Evolutionary conservation across 2,113 vertebrate genomes (phyloP), one percentile per base, ranked within the genome.

Genomic region (Plotosus lineatus): DNA sequence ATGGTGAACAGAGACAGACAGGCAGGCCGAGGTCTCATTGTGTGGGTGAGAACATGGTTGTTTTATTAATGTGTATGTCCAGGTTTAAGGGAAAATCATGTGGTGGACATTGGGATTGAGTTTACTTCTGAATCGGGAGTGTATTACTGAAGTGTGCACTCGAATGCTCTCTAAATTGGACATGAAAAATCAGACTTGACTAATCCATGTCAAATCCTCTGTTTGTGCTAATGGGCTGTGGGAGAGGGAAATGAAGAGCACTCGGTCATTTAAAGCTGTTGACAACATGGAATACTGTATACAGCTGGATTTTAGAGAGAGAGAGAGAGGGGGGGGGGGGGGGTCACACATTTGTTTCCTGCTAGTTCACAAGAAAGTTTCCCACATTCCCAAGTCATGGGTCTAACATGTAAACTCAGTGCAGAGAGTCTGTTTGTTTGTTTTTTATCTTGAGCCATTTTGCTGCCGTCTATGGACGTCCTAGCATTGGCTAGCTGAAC

Each of bases 121-220:
- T 65, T 65, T 15, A 63, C 31, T 77, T 65, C 60, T 33, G 28
- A 17, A 28, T 26, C 36, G 60, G 5, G 77, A 31, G 28, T 55
- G 21, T 42, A 80, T 46, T 46, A 60, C 19, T 23, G 51, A 23
- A 48, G 26, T 48, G 53, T 53, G 60, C 66, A 80, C 66, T 38
- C 23, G 6, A 80, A 11, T 38, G 51, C 53, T n/a, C 56, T 28
- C 66, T 72, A 71, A 72, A 28, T 58, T 40, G 66, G 28, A 79
- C 42, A 12, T 60, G 42, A 72, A 72, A 58, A 21, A 80, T 6
- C 53, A 48, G 66, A 72, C 68, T 80, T 42, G 36, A 36, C 17
- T 80, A 53, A 78, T 78, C 61, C 68, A 60, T 48, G 42, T 60
- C 53, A 80, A 80, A 72, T 21, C 53, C 40, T 71, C n/a, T 2